A percentile compares a stretch with the other conserved stretches of the same genome.
These are phyloP conservation scores for Caenorhabditis remanei DNA, from an alignment of 1,140 invertebrate genomes.

Conservation along the genomic window DNA sequence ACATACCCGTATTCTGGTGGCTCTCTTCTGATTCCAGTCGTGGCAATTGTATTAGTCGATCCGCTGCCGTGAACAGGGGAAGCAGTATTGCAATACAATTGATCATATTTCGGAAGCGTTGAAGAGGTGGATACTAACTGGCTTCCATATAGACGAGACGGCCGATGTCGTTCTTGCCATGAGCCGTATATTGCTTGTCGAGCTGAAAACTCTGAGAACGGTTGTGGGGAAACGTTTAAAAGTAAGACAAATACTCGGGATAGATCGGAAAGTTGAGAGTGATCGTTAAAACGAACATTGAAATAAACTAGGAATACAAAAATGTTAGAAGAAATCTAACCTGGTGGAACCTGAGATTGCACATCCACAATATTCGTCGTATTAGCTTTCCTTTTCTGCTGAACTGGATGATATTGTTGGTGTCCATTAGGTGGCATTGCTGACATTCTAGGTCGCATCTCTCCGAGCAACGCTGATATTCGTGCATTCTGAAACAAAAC, in stretches of 20 bases:
- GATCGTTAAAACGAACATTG: no score
- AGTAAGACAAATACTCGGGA: no score
- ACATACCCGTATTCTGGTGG: slow-evolving; percentile 47
- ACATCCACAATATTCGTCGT: slow-evolving; percentile 43
- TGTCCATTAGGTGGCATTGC: slow-evolving; percentile 12
- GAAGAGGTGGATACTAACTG: slow-evolving; percentile 5
- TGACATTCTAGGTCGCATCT: slow-evolving; percentile 33
- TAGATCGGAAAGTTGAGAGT: no score
- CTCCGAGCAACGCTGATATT: slow-evolving; percentile 28
- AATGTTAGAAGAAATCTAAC: not conserved
- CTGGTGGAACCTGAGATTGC: slow-evolving; percentile 16
- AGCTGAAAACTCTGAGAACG: not conserved
- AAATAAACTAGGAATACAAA: no score
- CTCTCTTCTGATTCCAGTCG: slow-evolving; percentile 37
- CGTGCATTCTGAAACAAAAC: slow-evolving; percentile 8
- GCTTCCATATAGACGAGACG: slow-evolving; percentile 26
- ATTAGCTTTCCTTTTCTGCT: slow-evolving; percentile 11
- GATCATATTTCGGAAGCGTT: slow-evolving; percentile 37
- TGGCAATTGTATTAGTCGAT: slow-evolving; percentile 44
- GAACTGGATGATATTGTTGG: not conserved
- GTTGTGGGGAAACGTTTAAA: not conserved
- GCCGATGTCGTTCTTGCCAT: slow-evolving; percentile 31
- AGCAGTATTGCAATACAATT: slow-evolving; percentile 33
- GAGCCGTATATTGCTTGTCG: slow-evolving; percentile 28
- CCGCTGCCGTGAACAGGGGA: not conserved